phyloP scores from a whole-genome alignment of 37 sponge, comb jelly and placozoan species.

The Beroe ovata region DNA sequence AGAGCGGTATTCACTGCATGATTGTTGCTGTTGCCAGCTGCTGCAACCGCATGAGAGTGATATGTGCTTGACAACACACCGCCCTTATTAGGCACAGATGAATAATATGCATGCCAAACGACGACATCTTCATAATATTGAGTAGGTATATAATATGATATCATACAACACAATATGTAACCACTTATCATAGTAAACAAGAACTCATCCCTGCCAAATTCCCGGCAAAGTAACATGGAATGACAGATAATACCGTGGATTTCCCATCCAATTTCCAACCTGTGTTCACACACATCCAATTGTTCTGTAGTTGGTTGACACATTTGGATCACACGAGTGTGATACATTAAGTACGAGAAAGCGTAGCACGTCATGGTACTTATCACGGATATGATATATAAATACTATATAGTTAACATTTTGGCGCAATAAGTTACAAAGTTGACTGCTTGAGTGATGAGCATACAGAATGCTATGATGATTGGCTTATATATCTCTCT shows the following conservation, averaged over 20 bases:
- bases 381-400: not conserved
- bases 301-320: too few relatives aligned
- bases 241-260: too few relatives aligned
- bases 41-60: not conserved
- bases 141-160: not conserved
- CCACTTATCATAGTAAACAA: not conserved
- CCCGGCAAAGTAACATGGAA: too few relatives aligned
- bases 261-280: too few relatives aligned
- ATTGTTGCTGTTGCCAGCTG: too few relatives aligned
- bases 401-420: not conserved
- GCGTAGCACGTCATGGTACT: not conserved
- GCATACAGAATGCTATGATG: not conserved
- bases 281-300: too few relatives aligned
- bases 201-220: too few relatives aligned
- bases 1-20: too few relatives aligned
- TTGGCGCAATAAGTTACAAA: not conserved
- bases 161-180: not conserved
- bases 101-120: not conserved
- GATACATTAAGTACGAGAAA: too few relatives aligned
- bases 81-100: not conserved
- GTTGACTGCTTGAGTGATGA: not conserved
- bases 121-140: too few relatives aligned
- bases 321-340: too few relatives aligned
- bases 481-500: not conserved
- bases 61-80: not conserved